Percentiles rank a stretch among this genome's conserved stretches.
Evolutionary conservation across 2,113 vertebrate genomes (phyloP).

Genomic region (Gulo gulo): DNA sequence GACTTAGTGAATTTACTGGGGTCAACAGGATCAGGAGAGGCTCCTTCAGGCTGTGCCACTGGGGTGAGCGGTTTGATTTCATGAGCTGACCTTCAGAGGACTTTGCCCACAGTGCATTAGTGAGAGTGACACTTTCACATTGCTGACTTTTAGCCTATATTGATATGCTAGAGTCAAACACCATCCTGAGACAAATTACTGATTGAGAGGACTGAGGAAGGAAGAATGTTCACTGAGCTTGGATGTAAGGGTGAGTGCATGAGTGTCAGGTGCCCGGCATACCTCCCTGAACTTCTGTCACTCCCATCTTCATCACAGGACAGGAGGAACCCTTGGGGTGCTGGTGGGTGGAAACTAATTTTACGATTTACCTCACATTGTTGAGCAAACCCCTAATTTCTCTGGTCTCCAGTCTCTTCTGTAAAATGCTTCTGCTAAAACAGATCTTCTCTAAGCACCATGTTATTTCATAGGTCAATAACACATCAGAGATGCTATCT

Average conservation of each 20-base stretch:
- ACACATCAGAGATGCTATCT: neutral
- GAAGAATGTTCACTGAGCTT: neutral
- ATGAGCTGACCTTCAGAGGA: neutral
- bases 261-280: too few relatives aligned
- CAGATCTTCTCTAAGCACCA: neutral
- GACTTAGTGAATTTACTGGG: too few relatives aligned
- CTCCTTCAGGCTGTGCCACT: accelerated
- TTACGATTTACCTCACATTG: neutral
- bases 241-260: neutral
- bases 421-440: neutral
- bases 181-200: too few relatives aligned
- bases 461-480: neutral
- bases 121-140: neutral
- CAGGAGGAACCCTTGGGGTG: neutral
- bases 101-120: neutral
- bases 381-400: neutral
- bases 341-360: neutral
- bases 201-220: neutral
- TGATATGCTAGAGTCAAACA: neutral
- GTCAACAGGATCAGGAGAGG: neutral
- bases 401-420: neutral
- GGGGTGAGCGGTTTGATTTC: neutral
- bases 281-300: neutral
- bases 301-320: neutral
- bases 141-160: neutral